These are phyloP conservation scores for Syrrhaptes paradoxus DNA, from an alignment of 2,113 vertebrate species.

Conservation along the genomic window DNA sequence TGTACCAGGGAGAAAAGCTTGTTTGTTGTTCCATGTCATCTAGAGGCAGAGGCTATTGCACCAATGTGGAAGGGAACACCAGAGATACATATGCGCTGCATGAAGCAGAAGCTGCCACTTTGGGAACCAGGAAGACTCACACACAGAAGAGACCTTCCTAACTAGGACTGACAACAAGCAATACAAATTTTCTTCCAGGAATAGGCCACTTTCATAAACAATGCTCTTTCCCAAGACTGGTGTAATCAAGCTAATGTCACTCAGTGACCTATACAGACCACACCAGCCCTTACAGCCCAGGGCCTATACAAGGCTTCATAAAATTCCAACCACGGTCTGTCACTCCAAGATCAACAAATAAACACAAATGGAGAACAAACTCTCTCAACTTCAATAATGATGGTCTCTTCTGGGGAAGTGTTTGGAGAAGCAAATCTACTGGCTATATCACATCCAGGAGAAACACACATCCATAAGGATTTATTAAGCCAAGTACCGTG, in stretches of 20 bases:
- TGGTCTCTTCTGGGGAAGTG: neutral
- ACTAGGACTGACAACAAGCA: neutral
- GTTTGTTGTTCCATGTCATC: neutral
- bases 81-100: rapidly evolving
- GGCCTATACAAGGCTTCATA: neutral
- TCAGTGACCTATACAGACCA: neutral
- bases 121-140: neutral
- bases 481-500: neutral
- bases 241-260: neutral
- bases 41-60: neutral
- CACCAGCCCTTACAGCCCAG: neutral
- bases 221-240: neutral
- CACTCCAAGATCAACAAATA: neutral
- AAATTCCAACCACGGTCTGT: neutral
- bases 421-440: neutral
- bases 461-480: neutral
- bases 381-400: neutral
- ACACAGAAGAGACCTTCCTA: neutral
- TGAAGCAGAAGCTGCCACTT: neutral
- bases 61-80: neutral
- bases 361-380: neutral
- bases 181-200: neutral
- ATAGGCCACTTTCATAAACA: neutral
- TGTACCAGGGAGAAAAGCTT: neutral
- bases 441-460: rapidly evolving